Base-by-base conservation (phyloP, 2,113 vertebrate species). In the Atractosteus spatula region DNA sequence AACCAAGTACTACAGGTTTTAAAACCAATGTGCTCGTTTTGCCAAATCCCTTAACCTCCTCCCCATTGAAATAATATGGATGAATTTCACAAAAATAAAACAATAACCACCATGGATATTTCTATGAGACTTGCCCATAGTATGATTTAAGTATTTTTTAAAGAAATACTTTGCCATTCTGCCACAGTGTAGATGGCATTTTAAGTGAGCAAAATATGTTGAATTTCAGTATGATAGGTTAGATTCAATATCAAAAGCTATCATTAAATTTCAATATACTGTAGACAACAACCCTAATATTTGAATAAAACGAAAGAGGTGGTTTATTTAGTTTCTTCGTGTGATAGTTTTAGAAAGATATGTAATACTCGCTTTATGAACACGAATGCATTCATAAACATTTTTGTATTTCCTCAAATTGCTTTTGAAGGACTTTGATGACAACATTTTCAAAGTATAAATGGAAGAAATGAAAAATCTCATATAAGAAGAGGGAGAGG, bases 401-500 rank as follows among this genome's bases (percentile, higher is more conserved):
- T 69, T 66, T 73, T 79, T 41, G 45, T 47, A 68, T 62, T 77
- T 77, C 64, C 76, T 86, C 78, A 72, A 77, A 89, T 86, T 83
- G 81, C 80, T 85, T 90, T 83, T 82, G 86, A 90, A 81, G 88
- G 86, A 89, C 87, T 87, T 84, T 84, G 81, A 88, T 76, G 86
- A 89, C 90, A 89, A 90, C 84, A 79, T 78, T 80, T 71, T 59
- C n/a, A 73, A 81, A 80, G 87, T 89, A 86, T 83, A 91, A 91
- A 91, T 86, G 83, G 85, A 79, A 74, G 77, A 70, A 72, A 82
- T 87, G 86, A 89, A 74, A 81, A 90, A 91, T 88, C 89, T 87
- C 84, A 91, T 92, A 89, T 88, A 82, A 88, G 85, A 86, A 81
- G 81, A 78, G 77, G 82, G 83, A 86, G 83, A 83, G 62, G 70